Conservation (phyloP, 2,797 vertebrate genomes). For the Lepilemur septentrionalis region DNA sequence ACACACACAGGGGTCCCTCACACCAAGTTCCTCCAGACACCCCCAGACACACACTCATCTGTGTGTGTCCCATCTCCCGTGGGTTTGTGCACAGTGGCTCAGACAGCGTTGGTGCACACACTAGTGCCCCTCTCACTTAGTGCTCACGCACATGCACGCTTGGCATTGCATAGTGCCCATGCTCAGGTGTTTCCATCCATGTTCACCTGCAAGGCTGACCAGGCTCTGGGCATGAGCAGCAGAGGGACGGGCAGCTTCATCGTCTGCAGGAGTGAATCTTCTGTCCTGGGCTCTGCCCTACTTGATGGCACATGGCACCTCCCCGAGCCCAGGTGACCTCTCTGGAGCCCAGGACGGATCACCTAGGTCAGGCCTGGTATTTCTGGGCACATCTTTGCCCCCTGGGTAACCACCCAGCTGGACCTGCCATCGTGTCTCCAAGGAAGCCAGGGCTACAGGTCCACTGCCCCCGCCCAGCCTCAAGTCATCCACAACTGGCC, state of each 20-base stretch:
- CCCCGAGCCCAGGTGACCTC: background rate
- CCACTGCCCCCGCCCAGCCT: background rate
- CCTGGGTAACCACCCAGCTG: background rate
- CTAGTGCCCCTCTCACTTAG: background rate
- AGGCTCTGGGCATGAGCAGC: accelerated
- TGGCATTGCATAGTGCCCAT: too few relatives aligned
- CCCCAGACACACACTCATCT: accelerated
- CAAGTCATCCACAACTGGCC: background rate
- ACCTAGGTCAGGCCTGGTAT: background rate
- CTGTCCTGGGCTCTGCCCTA: background rate
- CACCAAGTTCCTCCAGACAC: background rate
- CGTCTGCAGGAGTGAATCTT: accelerated
- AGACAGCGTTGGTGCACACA: background rate
- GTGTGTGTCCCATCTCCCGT: background rate
- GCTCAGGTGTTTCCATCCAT: background rate
- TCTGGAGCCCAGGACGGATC: background rate
- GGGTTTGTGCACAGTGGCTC: background rate
- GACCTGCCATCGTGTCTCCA: background rate
- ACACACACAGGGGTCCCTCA: background rate
- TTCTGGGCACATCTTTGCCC: background rate
- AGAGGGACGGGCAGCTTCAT: background rate
- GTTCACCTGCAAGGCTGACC: background rate
- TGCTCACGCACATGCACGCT: background rate
- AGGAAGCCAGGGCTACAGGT: background rate
- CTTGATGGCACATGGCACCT: accelerated